A percentile compares a stretch with the other conserved stretches of the same genome.
These are phyloP conservation scores for Crenuchus spilurus DNA, from an alignment of 2,797 vertebrate species.

Conservation along the genomic window DNA sequence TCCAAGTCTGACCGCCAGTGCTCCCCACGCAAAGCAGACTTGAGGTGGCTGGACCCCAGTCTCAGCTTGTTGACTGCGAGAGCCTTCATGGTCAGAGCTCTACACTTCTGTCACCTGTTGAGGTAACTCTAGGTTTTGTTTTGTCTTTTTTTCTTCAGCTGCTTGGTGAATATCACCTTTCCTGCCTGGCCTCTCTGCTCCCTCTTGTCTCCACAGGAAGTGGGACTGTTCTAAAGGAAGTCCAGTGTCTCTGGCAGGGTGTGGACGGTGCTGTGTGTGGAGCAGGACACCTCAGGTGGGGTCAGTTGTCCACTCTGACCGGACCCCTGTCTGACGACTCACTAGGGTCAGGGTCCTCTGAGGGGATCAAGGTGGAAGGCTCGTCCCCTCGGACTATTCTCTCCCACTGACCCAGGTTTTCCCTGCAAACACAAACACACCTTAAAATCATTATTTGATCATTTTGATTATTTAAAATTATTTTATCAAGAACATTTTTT, in stretches of 20 bases:
- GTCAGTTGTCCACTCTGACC: slow-evolving; percentile 89
- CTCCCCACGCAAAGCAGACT: slow-evolving; percentile 70
- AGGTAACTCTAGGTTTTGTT: slow-evolving; percentile 80
- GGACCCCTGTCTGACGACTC: slow-evolving; percentile 78
- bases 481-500: too few relatives aligned
- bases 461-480: too few relatives aligned
- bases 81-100: slow-evolving; percentile 70
- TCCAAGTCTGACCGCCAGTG: slow-evolving; percentile 72
- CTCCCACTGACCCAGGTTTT: slow-evolving; percentile 96
- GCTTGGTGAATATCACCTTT: slow-evolving; percentile 68
- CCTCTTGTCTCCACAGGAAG: slow-evolving; percentile 57
- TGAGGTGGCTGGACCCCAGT: slow-evolving; percentile 62
- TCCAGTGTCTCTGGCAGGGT: slow-evolving; percentile 59
- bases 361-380: slow-evolving; percentile 70
- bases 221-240: slow-evolving; percentile 57
- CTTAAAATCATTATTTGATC: background rate
- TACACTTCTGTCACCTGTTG: slow-evolving; percentile 77
- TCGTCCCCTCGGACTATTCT: slow-evolving; percentile 88
- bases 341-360: slow-evolving; percentile 55
- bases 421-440: slow-evolving; percentile 73
- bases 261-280: slow-evolving; percentile 58
- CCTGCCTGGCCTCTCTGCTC: slow-evolving; percentile 59
- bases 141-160: slow-evolving; percentile 33
- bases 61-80: slow-evolving; percentile 63
- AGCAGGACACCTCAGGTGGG: slow-evolving; percentile 52